phyloP scores from a whole-genome alignment of 2,113 vertebrate genomes.

The Gallinago paraguaiae region DNA sequence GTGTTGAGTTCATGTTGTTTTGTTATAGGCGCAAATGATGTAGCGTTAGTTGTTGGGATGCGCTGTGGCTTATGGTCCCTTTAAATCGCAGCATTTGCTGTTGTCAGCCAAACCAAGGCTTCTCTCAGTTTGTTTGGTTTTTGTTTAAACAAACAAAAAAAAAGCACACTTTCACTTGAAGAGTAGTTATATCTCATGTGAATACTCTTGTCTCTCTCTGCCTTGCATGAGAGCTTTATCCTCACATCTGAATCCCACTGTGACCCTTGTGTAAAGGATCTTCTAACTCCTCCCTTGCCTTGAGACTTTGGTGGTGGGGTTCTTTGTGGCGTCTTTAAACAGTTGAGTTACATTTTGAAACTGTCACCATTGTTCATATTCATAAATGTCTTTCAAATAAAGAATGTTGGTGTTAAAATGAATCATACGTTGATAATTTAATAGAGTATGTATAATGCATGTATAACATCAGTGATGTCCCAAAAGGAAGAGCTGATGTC shows the following conservation, averaged over 20 bases:
- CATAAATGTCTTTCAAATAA: background rate
- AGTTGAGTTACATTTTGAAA: background rate
- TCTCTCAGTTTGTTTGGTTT: background rate
- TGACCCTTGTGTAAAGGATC: background rate
- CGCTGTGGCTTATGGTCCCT: background rate
- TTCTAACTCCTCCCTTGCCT: background rate
- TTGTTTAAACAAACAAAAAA: background rate
- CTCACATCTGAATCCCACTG: background rate
- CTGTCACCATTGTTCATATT: background rate
- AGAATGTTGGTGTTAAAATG: background rate
- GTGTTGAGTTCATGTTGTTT: constrained; percentile 47
- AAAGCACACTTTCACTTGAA: constrained; percentile 1
- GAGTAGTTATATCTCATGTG: background rate
- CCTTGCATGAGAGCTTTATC: background rate
- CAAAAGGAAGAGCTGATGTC: background rate
- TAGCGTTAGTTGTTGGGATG: constrained; percentile 10
- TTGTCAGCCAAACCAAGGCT: background rate
- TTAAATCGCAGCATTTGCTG: background rate
- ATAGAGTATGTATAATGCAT: background rate
- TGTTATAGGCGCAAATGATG: constrained; percentile 4
- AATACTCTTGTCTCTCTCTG: background rate
- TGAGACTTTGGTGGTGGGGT: background rate
- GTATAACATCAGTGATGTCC: background rate
- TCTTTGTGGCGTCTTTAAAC: background rate
- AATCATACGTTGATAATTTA: background rate